Base-by-base conservation (phyloP, 2,113 vertebrate genomes). In the Phrynosoma platyrhinos region DNA sequence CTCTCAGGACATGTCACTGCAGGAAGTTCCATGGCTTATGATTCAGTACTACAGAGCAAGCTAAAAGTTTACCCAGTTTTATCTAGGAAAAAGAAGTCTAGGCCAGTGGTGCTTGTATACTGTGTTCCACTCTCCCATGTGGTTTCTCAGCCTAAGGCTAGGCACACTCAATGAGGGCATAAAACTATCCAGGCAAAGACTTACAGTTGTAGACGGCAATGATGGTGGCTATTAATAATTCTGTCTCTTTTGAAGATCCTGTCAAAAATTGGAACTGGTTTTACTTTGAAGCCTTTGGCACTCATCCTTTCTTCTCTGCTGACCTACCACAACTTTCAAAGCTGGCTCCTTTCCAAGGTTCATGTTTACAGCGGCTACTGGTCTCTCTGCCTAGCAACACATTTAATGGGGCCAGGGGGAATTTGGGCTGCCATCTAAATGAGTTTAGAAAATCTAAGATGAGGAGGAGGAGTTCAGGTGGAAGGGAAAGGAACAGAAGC, bases 301-400 rank as follows among this genome's bases (percentile, higher is more conserved):
- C 91, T 82, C 86, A 40, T 89, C 82, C 83, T 93, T 92, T 93
- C 90, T 92, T 86, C 52, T 88, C 62, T 95, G 90, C 94, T 95
- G 93, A 95, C 93, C 95, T 93, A 40, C 74, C 87, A 84, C 83
- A 82, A 27, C 62, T 87, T 89, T 69, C n/a, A 91, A 90, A 92
- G 90, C 91, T 94, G 95, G 91, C 94, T 91, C 7, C 77, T 40
- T 25, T 93, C 92, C 94, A 94, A 72, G 18, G 16, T 62, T 94
- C 47, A 85, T 93, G 83, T 93, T 92, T 94, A 83, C n/a, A 83
- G 90, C 93, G 92, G 86, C 75, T 91, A 52, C 88, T 88, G 85
- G 84, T 91, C 82, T 92, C 80, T 95, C 96, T 96, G 95, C 93
- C 92, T 95, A 93, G 95, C 94, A 96, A 92, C 93, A 75, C 93